phyloP scores from a whole-genome alignment of 2,113 vertebrate genomes.

The Pomatostomus ruficeps region DNA sequence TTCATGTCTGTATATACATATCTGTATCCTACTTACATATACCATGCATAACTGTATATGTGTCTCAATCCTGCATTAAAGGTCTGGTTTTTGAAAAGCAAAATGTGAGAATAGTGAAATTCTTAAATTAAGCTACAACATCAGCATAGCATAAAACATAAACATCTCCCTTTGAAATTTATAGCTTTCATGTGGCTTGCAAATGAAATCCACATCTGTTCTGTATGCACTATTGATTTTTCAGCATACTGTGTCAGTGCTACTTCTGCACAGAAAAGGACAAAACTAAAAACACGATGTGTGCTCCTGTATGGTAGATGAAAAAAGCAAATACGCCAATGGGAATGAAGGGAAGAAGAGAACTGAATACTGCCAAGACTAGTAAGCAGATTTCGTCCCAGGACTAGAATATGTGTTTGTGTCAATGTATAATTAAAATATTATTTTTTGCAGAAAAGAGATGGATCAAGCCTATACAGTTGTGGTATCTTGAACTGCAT shows the following conservation, averaged over 20 bases:
- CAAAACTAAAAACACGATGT: background rate
- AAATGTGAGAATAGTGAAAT: background rate
- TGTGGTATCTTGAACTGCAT: background rate
- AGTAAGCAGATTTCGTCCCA: background rate
- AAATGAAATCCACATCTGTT: background rate
- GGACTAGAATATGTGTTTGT: background rate
- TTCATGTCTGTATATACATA: background rate
- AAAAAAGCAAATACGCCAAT: background rate
- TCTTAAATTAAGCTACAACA: background rate
- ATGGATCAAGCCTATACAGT: background rate
- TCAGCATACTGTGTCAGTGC: background rate
- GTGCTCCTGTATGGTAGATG: background rate
- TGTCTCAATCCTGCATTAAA: background rate
- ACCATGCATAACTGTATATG: background rate
- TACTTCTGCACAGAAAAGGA: background rate
- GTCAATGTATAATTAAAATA: background rate
- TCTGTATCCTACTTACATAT: background rate
- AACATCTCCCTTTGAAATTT: background rate
- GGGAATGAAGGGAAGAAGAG: background rate
- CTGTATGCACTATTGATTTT: background rate
- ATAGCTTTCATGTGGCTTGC: background rate
- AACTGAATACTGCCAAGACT: background rate
- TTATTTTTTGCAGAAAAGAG: background rate
- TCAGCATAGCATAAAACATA: background rate
- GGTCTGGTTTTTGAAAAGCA: background rate